Percentiles rank a stretch among this genome's conserved stretches.
Evolutionary conservation across 1,140 invertebrate genomes (phyloP).

Genomic region (Thereuonema tuberculata): DNA sequence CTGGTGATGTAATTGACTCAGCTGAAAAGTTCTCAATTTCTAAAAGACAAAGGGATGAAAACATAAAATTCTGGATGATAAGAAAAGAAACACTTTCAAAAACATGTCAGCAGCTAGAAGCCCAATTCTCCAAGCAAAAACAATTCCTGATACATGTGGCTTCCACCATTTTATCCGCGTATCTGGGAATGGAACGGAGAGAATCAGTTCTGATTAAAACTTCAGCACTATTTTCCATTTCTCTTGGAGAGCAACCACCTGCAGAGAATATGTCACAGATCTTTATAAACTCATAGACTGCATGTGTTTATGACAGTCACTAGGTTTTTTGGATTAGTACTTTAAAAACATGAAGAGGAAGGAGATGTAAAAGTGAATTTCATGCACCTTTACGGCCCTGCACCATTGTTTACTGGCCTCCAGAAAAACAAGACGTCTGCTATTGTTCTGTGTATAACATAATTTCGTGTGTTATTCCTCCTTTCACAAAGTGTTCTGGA

Average conservation of each 20-base stretch:
- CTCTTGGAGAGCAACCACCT: conserved; percentile 4
- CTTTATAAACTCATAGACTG: conserved; percentile 11
- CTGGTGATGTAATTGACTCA: too few species aligned
- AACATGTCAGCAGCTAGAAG: not conserved
- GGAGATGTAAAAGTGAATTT: not conserved
- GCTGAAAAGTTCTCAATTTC: too few species aligned
- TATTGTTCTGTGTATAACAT: not conserved
- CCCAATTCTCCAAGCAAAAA: not conserved
- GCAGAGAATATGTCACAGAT: conserved; percentile 11
- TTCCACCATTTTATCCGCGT: not conserved
- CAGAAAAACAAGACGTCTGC: not conserved
- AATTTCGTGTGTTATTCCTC: not conserved
- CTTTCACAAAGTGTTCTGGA: not conserved
- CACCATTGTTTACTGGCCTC: not conserved
- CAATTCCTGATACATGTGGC: not conserved
- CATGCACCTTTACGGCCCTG: not conserved
- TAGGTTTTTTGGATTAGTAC: not conserved
- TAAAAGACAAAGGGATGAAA: too few species aligned
- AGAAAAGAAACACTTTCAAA: not conserved
- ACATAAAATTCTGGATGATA: not conserved
- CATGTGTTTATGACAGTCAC: not conserved
- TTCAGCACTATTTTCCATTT: conserved; percentile 8
- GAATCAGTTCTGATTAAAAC: conserved; percentile 10
- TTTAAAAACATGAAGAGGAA: not conserved
- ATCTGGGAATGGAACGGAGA: too few species aligned